phyloP scores from a whole-genome alignment of 2,888 invertebrate species.

The Metopia argyrocephala region DNA sequence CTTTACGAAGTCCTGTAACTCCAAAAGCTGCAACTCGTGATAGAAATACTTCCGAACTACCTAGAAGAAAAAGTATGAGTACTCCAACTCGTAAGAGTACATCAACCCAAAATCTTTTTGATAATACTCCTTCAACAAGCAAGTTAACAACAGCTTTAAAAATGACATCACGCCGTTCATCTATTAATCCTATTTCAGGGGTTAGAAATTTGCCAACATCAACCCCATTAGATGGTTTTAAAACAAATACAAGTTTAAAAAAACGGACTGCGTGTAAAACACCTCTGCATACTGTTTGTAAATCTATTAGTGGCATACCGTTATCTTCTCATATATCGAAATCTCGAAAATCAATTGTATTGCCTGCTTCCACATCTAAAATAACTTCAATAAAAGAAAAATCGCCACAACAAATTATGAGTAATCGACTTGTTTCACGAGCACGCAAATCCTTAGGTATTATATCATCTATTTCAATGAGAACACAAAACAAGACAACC shows the following conservation, averaged over 20 bases:
- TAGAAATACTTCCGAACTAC: slow-evolving; percentile 16
- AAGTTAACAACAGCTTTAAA: slow-evolving; percentile 32
- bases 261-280: slow-evolving; percentile 45
- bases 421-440: slow-evolving; percentile 49
- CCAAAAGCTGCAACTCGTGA: slow-evolving; percentile 35
- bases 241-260: not conserved
- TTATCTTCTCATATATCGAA: slow-evolving; percentile 66
- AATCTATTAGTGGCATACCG: slow-evolving; percentile 52
- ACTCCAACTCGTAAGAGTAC: slow-evolving; percentile 65
- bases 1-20: slow-evolving; percentile 38
- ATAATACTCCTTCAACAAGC: slow-evolving; percentile 25
- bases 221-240: slow-evolving; percentile 34
- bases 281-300: slow-evolving; percentile 59
- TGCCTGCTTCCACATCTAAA: slow-evolving; percentile 35
- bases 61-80: slow-evolving; percentile 65
- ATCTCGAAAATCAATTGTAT: slow-evolving; percentile 66
- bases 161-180: slow-evolving; percentile 49
- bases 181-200: slow-evolving; percentile 45
- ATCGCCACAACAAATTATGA: slow-evolving; percentile 52
- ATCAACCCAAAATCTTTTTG: slow-evolving; percentile 3
- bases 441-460: slow-evolving; percentile 53
- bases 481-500: slow-evolving; percentile 38
- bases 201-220: slow-evolving; percentile 39
- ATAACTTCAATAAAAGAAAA: slow-evolving; percentile 44
- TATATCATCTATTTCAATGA: slow-evolving; percentile 35